Evolutionary conservation across 2,113 vertebrate species (phyloP).

Genomic region (Microtus montanus): DNA sequence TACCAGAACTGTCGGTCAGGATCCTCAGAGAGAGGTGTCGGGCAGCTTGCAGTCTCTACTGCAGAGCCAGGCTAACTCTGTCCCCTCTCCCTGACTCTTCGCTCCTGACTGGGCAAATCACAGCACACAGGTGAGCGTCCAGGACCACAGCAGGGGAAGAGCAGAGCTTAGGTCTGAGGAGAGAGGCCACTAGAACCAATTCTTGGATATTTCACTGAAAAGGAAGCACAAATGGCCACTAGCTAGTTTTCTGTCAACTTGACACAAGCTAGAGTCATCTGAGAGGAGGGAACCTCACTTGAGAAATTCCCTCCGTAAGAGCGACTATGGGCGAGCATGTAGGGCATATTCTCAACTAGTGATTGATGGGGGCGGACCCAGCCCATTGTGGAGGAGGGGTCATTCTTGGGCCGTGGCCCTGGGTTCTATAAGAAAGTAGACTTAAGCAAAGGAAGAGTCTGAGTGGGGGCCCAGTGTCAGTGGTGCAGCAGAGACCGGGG

Average conservation of each 20-base stretch:
- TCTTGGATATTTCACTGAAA: neutral
- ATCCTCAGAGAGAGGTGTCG: neutral
- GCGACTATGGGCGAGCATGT: too few relatives aligned
- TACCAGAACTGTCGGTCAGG: neutral
- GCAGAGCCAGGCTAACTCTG: neutral
- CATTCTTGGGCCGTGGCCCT: too few relatives aligned
- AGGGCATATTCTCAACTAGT: too few relatives aligned
- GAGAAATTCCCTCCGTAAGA: too few relatives aligned
- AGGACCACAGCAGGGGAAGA: neutral
- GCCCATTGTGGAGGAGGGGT: too few relatives aligned
- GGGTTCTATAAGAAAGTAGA: too few relatives aligned
- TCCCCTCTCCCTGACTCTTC: neutral
- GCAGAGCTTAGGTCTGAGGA: too few relatives aligned
- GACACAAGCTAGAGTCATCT: neutral
- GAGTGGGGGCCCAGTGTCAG: neutral
- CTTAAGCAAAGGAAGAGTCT: neutral
- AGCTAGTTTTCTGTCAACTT: neutral
- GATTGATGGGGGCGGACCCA: too few relatives aligned
- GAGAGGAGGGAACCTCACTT: too few relatives aligned
- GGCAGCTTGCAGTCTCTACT: neutral
- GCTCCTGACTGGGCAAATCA: neutral
- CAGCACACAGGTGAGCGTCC: neutral
- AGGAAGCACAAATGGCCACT: neutral
- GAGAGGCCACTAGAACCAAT: too few relatives aligned
- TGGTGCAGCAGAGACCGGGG: neutral